These are phyloP conservation scores for Hyposmocoma kahamanoa DNA, from an alignment of 1,140 invertebrate genomes.

Conservation along the genomic window DNA sequence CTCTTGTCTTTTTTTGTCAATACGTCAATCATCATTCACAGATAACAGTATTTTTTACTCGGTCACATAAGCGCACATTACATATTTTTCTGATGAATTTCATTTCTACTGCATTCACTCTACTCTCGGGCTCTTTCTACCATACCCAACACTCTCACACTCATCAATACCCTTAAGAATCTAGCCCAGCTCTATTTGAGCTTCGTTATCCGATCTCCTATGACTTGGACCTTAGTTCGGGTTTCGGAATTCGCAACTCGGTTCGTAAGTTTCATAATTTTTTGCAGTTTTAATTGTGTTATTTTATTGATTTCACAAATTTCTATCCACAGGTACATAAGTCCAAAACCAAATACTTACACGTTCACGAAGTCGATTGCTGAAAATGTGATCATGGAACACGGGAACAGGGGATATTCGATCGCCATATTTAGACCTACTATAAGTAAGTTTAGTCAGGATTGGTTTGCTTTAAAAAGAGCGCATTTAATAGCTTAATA, in stretches of 20 bases:
- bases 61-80: too few relatives aligned
- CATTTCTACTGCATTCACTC: too few relatives aligned
- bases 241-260: not conserved
- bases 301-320: not conserved
- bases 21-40: not conserved
- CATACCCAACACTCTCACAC: too few relatives aligned
- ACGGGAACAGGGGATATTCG: constrained; percentile 75
- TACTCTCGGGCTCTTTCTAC: too few relatives aligned
- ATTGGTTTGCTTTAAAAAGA: too few relatives aligned
- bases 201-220: too few relatives aligned
- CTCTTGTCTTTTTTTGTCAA: not conserved
- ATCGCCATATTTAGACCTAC: constrained; percentile 86
- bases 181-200: not conserved
- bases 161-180: too few relatives aligned
- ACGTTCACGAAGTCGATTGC: constrained; percentile 83
- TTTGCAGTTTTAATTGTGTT: not conserved
- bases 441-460: constrained; percentile 81
- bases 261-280: not conserved
- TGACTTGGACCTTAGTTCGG: not conserved
- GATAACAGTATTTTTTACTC: too few relatives aligned
- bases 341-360: constrained; percentile 81
- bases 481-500: too few relatives aligned
- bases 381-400: constrained; percentile 73
- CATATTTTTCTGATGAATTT: too few relatives aligned
- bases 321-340: constrained; percentile 75